phyloP scores from a whole-genome alignment of 2,888 invertebrate genomes.

The Oasisia sp. region DNA sequence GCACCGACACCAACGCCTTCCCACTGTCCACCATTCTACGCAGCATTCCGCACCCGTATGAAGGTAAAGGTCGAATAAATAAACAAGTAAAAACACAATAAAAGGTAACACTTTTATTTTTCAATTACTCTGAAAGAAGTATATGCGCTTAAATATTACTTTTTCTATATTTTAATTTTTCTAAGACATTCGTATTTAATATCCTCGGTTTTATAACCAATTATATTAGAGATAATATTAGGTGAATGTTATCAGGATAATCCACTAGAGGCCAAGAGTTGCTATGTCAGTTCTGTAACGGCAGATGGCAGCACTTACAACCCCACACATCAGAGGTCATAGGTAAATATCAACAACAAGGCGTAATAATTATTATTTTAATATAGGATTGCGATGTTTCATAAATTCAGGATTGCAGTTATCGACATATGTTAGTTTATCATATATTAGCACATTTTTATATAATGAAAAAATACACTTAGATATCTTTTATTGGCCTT shows the following conservation, averaged over 20 bases:
- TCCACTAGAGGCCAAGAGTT: not conserved
- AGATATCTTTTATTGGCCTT: not conserved
- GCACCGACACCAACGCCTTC: constrained; percentile 13
- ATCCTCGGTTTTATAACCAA: not conserved
- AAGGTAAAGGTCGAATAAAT: not conserved
- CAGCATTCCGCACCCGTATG: constrained; percentile 23
- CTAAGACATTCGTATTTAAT: not conserved
- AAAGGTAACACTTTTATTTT: not conserved
- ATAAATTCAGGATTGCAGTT: not conserved
- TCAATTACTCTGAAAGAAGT: not conserved
- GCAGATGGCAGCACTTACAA: not conserved
- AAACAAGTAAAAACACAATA: not conserved
- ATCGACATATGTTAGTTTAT: not conserved
- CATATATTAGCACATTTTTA: not conserved
- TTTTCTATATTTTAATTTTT: not conserved
- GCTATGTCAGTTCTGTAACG: not conserved
- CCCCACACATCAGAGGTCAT: not conserved
- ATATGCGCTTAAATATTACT: not conserved
- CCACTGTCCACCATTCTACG: constrained; percentile 26
- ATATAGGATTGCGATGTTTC: not conserved
- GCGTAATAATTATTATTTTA: not conserved
- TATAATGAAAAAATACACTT: not conserved
- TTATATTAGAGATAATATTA: not conserved
- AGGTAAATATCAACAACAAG: too few relatives aligned
- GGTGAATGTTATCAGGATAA: not conserved